Percentiles rank a stretch among this genome's conserved stretches.
Evolutionary conservation across 2,113 vertebrate species (phyloP).

Genomic region (Ceratotherium simum): DNA sequence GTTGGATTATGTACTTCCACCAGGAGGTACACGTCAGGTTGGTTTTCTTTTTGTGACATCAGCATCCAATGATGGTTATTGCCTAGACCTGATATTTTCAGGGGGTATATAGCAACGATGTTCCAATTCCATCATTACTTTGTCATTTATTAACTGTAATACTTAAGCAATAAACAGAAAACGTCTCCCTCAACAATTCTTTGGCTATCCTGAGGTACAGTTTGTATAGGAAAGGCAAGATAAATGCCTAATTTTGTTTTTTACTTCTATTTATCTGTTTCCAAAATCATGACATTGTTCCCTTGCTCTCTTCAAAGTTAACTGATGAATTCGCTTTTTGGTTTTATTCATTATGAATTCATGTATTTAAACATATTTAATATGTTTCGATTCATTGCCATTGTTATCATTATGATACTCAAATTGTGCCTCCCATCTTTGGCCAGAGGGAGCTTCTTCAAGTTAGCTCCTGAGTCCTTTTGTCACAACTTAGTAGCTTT

Average conservation of each 20-base stretch:
- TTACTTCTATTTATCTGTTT: not conserved
- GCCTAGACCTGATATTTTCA: not conserved
- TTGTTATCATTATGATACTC: not conserved
- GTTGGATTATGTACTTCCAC: not conserved
- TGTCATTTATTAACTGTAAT: not conserved
- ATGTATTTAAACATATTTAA: not conserved
- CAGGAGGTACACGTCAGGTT: not conserved
- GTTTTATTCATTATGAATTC: not conserved
- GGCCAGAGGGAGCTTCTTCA: not conserved
- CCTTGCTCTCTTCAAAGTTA: not conserved
- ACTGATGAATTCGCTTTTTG: not conserved
- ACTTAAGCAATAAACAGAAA: not conserved
- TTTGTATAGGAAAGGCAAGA: not conserved
- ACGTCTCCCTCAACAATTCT: not conserved
- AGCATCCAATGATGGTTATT: not conserved
- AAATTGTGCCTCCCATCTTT: not conserved
- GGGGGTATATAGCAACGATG: not conserved
- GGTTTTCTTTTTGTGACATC: not conserved
- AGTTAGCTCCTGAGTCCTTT: not conserved
- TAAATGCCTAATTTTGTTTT: not conserved
- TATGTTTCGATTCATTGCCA: not conserved
- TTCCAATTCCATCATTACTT: not conserved
- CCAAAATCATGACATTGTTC: constrained; percentile 4
- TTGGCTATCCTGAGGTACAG: not conserved
- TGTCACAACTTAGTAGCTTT: not conserved